A percentile compares a stretch with the other conserved stretches of the same genome.
Evolutionary conservation across 2,888 invertebrate genomes (phyloP).

Genomic region (Phlogophora meticulosa): DNA sequence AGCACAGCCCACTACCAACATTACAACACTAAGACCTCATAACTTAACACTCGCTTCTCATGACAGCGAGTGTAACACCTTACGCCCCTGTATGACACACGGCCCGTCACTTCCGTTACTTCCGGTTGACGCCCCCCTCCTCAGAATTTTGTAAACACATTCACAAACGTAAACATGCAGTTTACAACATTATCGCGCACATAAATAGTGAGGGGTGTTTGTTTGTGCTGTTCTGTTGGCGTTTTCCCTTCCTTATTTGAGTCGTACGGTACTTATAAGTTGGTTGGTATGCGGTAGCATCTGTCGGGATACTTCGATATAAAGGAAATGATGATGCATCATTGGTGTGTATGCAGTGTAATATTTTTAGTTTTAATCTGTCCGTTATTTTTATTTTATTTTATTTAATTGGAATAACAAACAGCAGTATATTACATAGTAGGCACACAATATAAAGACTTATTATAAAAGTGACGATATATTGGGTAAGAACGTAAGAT

Average conservation of each 20-base stretch:
- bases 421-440: too few relatives aligned
- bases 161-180: constrained; percentile 66
- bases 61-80: constrained; percentile 67
- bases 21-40: constrained; percentile 57
- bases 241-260: constrained; percentile 24
- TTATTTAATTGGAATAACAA: too few relatives aligned
- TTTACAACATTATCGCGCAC: constrained; percentile 67
- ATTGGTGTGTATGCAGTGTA: too few relatives aligned
- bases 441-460: too few relatives aligned
- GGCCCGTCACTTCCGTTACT: constrained; percentile 73
- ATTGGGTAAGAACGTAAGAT: too few relatives aligned
- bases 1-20: constrained; percentile 30
- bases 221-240: constrained; percentile 13
- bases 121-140: constrained; percentile 76
- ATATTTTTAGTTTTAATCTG: too few relatives aligned
- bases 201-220: constrained; percentile 60
- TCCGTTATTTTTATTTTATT: too few relatives aligned
- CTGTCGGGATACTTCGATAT: constrained; percentile 7
- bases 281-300: constrained; percentile 23
- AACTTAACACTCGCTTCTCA: constrained; percentile 57
- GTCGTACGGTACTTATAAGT: constrained; percentile 17
- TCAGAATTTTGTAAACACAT: constrained; percentile 74
- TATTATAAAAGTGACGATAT: too few relatives aligned
- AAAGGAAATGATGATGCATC: too few relatives aligned
- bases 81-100: constrained; percentile 82